Conservation (phyloP, 2,888 invertebrate genomes). For the Pantelozetes paolii region DNA sequence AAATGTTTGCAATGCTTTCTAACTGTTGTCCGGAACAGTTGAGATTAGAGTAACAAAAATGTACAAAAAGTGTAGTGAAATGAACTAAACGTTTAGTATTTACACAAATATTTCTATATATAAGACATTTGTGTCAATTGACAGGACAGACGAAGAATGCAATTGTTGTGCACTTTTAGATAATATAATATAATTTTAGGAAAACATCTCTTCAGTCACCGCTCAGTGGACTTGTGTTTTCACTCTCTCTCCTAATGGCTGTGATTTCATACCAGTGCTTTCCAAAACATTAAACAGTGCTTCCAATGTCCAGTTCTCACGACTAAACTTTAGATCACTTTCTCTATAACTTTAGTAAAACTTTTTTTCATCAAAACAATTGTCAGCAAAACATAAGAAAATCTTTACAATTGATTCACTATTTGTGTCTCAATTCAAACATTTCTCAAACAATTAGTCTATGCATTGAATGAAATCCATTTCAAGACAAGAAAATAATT, state of each 20-base stretch:
- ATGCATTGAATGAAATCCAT: no score
- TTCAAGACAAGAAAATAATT: no score
- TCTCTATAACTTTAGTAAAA: not conserved
- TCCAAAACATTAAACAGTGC: conserved; percentile 33
- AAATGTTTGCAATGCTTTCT: conserved; percentile 24
- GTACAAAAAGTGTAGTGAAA: not conserved
- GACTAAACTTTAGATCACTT: conserved; percentile 20
- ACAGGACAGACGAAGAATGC: conserved; percentile 6
- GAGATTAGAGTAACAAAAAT: conserved; percentile 17
- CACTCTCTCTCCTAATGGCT: conserved; percentile 18
- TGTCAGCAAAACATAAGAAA: no score
- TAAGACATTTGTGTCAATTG: conserved; percentile 31
- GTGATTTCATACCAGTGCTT: conserved; percentile 32
- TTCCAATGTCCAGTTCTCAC: conserved; percentile 33
- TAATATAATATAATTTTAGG: conserved; percentile 32
- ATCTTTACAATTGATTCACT: not conserved
- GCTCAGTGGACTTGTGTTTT: conserved; percentile 8
- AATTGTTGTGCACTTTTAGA: conserved; percentile 11
- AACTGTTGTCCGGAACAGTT: conserved; percentile 30
- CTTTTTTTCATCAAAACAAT: not conserved
- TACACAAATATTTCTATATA: conserved; percentile 19
- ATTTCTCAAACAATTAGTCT: no score
- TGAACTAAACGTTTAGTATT: not conserved
- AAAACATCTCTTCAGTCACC: conserved; percentile 27
- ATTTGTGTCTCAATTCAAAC: no score